These are phyloP conservation scores for Amphimedon queenslandica DNA, from an alignment of 37 sponge, comb jelly and placozoan species.

Conservation along the genomic window DNA sequence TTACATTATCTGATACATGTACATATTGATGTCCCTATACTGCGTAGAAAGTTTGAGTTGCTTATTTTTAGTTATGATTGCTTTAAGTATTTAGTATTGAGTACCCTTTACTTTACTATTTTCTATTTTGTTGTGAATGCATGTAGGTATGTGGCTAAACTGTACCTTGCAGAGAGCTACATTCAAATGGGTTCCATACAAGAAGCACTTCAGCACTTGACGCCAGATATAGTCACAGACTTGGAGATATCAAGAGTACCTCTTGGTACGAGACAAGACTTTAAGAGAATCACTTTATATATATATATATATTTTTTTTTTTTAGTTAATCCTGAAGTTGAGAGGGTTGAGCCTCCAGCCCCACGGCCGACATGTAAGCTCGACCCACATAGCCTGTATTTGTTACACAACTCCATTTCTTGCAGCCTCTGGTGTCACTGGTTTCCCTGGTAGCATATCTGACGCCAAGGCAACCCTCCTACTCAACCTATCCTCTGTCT, in stretches of 20 bases:
- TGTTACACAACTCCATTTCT: not conserved
- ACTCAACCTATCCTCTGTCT: constrained; percentile 65
- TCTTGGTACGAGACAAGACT: not conserved
- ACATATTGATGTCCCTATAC: too few species aligned
- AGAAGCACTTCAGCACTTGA: constrained; percentile 70
- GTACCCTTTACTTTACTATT: not conserved
- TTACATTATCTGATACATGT: too few species aligned
- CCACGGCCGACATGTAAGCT: constrained; percentile 5
- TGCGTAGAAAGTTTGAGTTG: too few species aligned
- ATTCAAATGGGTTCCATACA: constrained; percentile 45
- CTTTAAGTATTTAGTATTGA: too few species aligned
- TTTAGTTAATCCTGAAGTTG: not conserved
- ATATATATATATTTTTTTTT: not conserved
- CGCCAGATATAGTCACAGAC: constrained; percentile 45
- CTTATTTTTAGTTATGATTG: not conserved
- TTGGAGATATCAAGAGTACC: constrained; percentile 7
- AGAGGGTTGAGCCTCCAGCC: not conserved
- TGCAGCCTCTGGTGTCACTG: constrained; percentile 6
- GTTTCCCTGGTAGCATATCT: constrained; percentile 35
- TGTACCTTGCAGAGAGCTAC: constrained; percentile 79
- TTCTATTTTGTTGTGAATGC: not conserved
- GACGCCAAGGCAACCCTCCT: constrained; percentile 53
- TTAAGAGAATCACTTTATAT: not conserved
- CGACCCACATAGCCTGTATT: too few species aligned
- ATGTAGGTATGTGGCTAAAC: constrained; percentile 31